phyloP scores from a whole-genome alignment of 1,140 invertebrate genomes.

The Drusus annulatus region DNA sequence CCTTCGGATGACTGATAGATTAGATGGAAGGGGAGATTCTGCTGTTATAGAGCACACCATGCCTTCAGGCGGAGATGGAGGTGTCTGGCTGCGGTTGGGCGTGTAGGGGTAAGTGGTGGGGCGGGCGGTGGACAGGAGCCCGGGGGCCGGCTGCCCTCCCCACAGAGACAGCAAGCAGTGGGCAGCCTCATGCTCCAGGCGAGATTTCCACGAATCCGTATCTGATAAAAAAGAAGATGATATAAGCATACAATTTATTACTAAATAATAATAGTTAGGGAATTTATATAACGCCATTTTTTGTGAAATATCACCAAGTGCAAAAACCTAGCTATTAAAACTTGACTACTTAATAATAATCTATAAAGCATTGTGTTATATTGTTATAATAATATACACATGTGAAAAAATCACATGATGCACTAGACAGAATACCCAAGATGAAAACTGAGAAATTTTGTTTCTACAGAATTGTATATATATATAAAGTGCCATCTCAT shows the following conservation, averaged over 20 bases:
- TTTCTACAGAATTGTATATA: no score
- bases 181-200: constrained; percentile 90
- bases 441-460: no score
- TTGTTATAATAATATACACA: no score
- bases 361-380: no score
- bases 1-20: constrained; percentile 43
- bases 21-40: constrained; percentile 1
- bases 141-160: constrained; percentile 67
- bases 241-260: background rate
- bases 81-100: constrained; percentile 60
- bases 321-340: no score
- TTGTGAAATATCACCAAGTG: no score
- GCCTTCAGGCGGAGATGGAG: constrained; percentile 37
- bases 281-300: no score
- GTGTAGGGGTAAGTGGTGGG: constrained; percentile 77
- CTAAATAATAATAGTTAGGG: no score
- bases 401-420: no score
- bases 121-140: constrained; percentile 71
- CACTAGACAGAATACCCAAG: no score
- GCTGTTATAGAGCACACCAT: background rate
- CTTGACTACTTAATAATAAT: no score
- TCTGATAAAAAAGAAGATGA: constrained; percentile 63
- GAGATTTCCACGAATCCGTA: constrained; percentile 74
- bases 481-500: no score
- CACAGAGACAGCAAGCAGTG: constrained; percentile 86